Conservation (phyloP, 2,113 vertebrate genomes). For the Accipiter virgatus region DNA sequence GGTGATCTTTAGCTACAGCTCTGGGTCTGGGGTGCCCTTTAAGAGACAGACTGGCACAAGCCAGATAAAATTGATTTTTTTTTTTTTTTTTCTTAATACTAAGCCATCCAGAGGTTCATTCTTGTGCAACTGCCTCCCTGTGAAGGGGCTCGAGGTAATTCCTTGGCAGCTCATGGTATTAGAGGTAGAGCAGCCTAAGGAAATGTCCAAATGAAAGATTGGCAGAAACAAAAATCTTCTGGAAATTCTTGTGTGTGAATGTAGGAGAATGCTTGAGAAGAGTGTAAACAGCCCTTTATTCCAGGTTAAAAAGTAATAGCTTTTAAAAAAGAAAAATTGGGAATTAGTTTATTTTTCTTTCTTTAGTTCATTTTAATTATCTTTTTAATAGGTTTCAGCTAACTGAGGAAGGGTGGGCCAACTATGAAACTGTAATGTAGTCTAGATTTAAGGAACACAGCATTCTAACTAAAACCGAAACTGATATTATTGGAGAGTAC, state of each 20-base stretch:
- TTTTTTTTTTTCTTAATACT: background rate
- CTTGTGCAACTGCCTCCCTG: background rate
- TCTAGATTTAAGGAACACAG: background rate
- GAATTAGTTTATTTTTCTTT: background rate
- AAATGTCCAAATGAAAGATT: background rate
- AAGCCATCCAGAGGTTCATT: background rate
- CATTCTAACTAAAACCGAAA: background rate
- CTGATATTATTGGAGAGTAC: background rate
- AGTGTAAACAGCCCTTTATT: background rate
- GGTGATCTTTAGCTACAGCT: background rate
- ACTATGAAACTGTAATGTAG: background rate
- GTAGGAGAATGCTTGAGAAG: background rate
- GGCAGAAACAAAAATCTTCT: background rate
- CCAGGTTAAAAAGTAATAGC: background rate
- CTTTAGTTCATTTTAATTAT: background rate
- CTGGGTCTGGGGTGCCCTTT: background rate
- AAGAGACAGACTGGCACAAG: background rate
- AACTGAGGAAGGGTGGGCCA: background rate
- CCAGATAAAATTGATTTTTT: background rate
- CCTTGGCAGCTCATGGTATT: rapidly evolving
- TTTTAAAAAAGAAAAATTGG: background rate
- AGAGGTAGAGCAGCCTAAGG: background rate
- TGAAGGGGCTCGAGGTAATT: background rate
- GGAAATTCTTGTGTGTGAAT: background rate
- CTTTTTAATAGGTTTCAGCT: background rate